Evolutionary conservation across 2,113 vertebrate species (phyloP).

Genomic region (Coptodon rendalli): DNA sequence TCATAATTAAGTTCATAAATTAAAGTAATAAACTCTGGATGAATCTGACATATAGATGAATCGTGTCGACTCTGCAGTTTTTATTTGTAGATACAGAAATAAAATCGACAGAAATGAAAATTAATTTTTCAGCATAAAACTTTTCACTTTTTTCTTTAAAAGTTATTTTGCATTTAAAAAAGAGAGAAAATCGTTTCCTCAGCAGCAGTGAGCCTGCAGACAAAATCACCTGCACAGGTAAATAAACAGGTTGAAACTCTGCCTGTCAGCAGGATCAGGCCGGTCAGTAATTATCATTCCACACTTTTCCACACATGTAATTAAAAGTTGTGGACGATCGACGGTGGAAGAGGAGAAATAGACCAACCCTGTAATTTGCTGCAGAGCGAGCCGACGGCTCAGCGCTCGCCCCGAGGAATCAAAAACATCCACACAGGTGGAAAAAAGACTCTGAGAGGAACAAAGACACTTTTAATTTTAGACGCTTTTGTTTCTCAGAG

Average conservation of each 20-base stretch:
- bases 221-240: not conserved
- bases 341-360: not conserved
- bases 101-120: not conserved
- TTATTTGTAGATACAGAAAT: not conserved
- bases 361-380: not conserved
- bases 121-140: not conserved
- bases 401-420: rapidly evolving
- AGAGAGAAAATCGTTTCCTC: not conserved
- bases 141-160: not conserved
- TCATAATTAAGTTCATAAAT: not conserved
- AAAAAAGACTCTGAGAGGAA: not conserved
- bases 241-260: not conserved
- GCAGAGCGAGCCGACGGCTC: not conserved
- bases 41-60: not conserved
- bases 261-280: not conserved
- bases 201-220: not conserved
- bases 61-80: not conserved
- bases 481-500: not conserved
- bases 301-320: not conserved
- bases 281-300: not conserved
- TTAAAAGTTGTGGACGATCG: not conserved
- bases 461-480: not conserved
- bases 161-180: not conserved
- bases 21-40: not conserved
- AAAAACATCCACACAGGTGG: not conserved